These are phyloP conservation scores for Serripes groenlandicus DNA, from an alignment of 2,888 invertebrate genomes.

Conservation along the genomic window DNA sequence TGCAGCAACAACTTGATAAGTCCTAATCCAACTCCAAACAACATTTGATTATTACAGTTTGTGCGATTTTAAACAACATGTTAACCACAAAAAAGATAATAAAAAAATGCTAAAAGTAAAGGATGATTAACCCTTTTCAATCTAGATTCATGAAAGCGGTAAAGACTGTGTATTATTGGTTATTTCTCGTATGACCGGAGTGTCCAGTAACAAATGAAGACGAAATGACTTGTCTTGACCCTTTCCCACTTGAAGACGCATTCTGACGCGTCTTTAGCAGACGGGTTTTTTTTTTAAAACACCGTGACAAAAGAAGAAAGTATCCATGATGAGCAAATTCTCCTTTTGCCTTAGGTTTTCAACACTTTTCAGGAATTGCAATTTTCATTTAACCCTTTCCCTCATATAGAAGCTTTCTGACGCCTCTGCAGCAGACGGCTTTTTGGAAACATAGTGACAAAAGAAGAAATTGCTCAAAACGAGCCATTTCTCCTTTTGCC, in stretches of 20 bases:
- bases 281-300: not conserved
- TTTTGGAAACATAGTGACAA: not conserved
- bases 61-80: too few relatives aligned
- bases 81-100: too few relatives aligned
- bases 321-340: not conserved
- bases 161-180: too few relatives aligned
- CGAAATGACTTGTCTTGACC: too few relatives aligned
- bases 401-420: not conserved
- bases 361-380: not conserved
- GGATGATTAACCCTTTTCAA: too few relatives aligned
- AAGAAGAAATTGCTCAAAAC: not conserved
- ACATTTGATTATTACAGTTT: too few relatives aligned
- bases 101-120: too few relatives aligned
- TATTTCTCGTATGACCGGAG: too few relatives aligned
- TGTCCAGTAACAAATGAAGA: too few relatives aligned
- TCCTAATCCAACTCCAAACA: too few relatives aligned
- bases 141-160: too few relatives aligned
- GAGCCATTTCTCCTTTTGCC: not conserved
- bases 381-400: not conserved
- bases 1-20: too few relatives aligned
- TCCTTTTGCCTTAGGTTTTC: not conserved
- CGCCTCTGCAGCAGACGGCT: not conserved
- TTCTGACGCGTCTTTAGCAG: not conserved
- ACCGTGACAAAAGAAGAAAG: not conserved
- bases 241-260: not conserved